phyloP scores from a whole-genome alignment of 2,888 invertebrate species.

The Cybosia mesomella region DNA sequence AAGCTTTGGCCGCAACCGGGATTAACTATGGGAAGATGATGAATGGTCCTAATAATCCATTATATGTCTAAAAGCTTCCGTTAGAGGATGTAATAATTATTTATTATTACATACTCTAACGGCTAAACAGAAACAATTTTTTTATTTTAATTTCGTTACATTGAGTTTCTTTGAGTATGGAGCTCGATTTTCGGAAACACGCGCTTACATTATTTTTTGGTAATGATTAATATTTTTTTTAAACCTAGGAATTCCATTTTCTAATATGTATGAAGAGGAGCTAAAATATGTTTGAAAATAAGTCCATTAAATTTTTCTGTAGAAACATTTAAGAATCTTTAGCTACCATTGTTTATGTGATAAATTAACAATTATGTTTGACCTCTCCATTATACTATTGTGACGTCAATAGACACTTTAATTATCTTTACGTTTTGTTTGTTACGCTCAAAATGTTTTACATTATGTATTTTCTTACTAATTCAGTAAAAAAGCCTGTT shows the following conservation, averaged over 20 bases:
- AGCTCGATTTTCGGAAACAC: too few species aligned
- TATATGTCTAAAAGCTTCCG: too few species aligned
- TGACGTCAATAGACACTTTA: background rate
- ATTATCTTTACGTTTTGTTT: background rate
- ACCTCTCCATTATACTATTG: constrained; percentile 1
- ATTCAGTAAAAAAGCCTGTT: background rate
- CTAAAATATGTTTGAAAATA: background rate
- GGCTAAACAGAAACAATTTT: too few species aligned
- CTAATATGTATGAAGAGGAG: background rate
- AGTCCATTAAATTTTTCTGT: background rate
- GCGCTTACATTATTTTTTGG: too few species aligned
- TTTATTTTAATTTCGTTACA: too few species aligned
- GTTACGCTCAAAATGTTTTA: background rate
- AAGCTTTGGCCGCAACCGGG: background rate
- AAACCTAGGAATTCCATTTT: too few species aligned
- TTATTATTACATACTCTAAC: too few species aligned
- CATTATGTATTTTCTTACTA: background rate
- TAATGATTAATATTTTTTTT: too few species aligned
- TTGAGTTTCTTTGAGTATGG: too few species aligned
- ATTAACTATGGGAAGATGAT: background rate
- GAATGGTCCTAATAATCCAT: background rate
- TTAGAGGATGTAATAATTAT: too few species aligned
- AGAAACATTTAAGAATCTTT: background rate
- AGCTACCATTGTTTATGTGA: background rate
- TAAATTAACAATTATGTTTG: background rate